Conservation (phyloP, 1,140 invertebrate genomes). For the Brachionus calyciflorus region DNA sequence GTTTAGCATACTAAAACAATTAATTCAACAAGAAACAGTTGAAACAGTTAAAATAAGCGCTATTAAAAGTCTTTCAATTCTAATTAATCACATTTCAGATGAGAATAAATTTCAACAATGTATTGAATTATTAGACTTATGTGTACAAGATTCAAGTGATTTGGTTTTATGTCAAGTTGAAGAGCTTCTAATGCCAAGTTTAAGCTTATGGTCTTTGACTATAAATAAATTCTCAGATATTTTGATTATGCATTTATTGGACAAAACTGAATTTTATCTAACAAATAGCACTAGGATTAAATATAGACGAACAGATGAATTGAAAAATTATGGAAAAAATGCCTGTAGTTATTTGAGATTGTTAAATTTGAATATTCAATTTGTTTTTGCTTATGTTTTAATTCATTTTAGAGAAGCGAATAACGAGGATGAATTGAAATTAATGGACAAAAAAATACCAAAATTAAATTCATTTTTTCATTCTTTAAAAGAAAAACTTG, state of each 20-base stretch:
- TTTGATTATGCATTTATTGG: conserved; percentile 27
- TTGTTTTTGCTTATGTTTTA: conserved; percentile 28
- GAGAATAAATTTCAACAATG: conserved; percentile 67
- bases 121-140: conserved; percentile 42
- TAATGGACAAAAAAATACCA: conserved; percentile 7
- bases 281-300: background rate
- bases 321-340: conserved; percentile 13
- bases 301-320: background rate
- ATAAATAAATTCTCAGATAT: conserved; percentile 26
- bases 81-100: conserved; percentile 69
- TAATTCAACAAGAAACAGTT: conserved; percentile 71
- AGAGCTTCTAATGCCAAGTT: conserved; percentile 8
- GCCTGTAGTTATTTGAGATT: background rate
- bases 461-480: conserved; percentile 39
- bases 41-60: conserved; percentile 67
- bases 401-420: conserved; percentile 36
- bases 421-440: background rate
- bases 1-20: conserved; percentile 73
- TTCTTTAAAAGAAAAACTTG: conserved; percentile 18
- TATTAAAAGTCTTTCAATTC: conserved; percentile 67
- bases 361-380: conserved; percentile 33
- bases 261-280: conserved; percentile 5
- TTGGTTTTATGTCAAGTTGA: conserved; percentile 1
- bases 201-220: conserved; percentile 18
- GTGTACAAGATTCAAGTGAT: conserved; percentile 25